Evolutionary conservation across 2,113 vertebrate genomes (phyloP).

Genomic region (Phyllopteryx taeniolatus): DNA sequence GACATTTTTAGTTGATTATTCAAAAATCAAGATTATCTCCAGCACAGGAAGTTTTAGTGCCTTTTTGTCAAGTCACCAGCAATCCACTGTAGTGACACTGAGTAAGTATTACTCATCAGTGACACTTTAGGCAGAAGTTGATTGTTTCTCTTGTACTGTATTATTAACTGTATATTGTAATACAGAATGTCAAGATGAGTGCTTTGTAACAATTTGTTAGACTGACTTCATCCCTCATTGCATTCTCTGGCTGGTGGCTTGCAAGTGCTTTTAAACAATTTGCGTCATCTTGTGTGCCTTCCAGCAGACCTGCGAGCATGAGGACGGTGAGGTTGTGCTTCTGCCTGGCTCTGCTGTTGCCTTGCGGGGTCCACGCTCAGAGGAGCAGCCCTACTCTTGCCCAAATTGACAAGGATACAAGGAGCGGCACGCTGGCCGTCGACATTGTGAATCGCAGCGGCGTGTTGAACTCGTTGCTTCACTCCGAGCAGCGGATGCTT

Average conservation of each 20-base stretch:
- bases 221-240: not conserved
- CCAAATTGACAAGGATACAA: constrained; percentile 40
- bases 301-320: constrained; percentile 51
- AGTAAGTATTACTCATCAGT: constrained; percentile 41
- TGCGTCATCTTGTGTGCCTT: not conserved
- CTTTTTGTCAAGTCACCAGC: constrained; percentile 33
- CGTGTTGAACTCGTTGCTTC: constrained; percentile 43
- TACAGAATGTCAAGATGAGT: not conserved
- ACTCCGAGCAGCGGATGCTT: constrained; percentile 31
- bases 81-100: constrained; percentile 23
- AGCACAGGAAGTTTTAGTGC: constrained; percentile 28
- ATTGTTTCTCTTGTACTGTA: not conserved
- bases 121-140: not conserved
- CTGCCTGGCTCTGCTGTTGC: constrained; percentile 41
- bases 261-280: not conserved
- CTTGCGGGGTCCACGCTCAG: constrained; percentile 39
- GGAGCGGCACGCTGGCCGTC: constrained; percentile 47
- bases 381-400: constrained; percentile 20
- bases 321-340: constrained; percentile 43
- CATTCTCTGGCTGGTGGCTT: not conserved
- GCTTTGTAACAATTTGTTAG: not conserved
- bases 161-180: not conserved
- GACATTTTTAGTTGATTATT: constrained; percentile 7
- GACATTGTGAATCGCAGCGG: constrained; percentile 43
- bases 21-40: not conserved